phyloP scores from a whole-genome alignment of 2,113 vertebrate genomes.

The Alouatta palliata region DNA sequence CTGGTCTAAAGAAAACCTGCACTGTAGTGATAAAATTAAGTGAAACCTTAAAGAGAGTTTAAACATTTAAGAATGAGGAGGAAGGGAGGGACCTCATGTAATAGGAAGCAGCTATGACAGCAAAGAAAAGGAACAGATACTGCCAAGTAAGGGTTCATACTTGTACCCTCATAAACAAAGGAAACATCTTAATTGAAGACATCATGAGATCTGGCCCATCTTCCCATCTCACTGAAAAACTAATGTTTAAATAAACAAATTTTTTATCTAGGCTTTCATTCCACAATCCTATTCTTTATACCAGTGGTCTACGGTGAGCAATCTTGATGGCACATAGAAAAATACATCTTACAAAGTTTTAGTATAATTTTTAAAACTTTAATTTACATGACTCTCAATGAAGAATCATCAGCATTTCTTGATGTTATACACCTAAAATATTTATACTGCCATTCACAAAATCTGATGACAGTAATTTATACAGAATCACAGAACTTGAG shows the following conservation, averaged over 20 bases:
- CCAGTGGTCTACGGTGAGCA: not conserved
- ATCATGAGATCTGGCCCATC: not conserved
- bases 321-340: constrained; percentile 5
- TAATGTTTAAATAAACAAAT: constrained; percentile 18
- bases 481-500: not conserved
- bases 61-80: constrained; percentile 29
- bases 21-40: not conserved
- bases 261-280: not conserved
- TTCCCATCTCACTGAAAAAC: not conserved
- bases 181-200: not conserved
- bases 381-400: not conserved
- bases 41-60: not conserved
- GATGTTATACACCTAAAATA: not conserved
- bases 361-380: not conserved
- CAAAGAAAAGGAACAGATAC: constrained; percentile 13
- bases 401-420: constrained; percentile 30
- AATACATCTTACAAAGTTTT: constrained; percentile 4
- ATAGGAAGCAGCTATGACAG: not conserved
- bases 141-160: not conserved
- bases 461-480: constrained; percentile 7
- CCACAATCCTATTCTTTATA: not conserved
- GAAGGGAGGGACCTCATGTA: not conserved
- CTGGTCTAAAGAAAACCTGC: not conserved
- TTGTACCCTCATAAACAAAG: not conserved
- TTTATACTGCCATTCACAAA: not conserved